Percentiles rank a stretch among this genome's conserved stretches.
phyloP scores from a whole-genome alignment of 2,113 vertebrate species.

The Pholis gunnellus region DNA sequence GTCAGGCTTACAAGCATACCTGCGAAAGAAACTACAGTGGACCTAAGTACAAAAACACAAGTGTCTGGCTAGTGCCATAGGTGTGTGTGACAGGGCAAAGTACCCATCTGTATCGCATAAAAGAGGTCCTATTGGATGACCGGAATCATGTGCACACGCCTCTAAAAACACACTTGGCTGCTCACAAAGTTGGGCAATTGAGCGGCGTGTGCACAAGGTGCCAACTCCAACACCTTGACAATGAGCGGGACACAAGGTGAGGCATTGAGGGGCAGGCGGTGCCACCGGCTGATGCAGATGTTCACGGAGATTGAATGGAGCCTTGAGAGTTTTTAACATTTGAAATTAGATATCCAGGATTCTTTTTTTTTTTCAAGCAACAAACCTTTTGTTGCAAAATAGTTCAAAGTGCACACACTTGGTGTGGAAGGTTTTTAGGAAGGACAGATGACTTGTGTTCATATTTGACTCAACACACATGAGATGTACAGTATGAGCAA shows the following conservation, averaged over 20 bases:
- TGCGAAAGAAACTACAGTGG: background rate
- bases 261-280: slow-evolving; percentile 45
- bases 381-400: background rate
- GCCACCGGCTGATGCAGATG: slow-evolving; percentile 38
- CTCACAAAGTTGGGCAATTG: slow-evolving; percentile 59
- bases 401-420: background rate
- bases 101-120: slow-evolving; percentile 69
- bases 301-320: slow-evolving; percentile 22
- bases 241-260: slow-evolving; percentile 56
- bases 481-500: background rate
- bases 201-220: slow-evolving; percentile 61
- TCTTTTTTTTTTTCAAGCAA: background rate
- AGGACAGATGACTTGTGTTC: background rate
- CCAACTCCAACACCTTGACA: slow-evolving; percentile 71
- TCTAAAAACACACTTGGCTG: slow-evolving; percentile 59
- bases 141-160: slow-evolving; percentile 42
- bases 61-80: slow-evolving; percentile 37
- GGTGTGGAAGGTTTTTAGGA: background rate
- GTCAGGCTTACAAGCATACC: slow-evolving; percentile 8
- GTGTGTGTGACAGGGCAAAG: slow-evolving; percentile 42
- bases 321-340: background rate
- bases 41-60: slow-evolving; percentile 59
- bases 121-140: slow-evolving; percentile 58
- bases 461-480: background rate
- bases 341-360: background rate